phyloP scores from a whole-genome alignment of 2,113 vertebrate genomes.

The Saccopteryx leptura region DNA sequence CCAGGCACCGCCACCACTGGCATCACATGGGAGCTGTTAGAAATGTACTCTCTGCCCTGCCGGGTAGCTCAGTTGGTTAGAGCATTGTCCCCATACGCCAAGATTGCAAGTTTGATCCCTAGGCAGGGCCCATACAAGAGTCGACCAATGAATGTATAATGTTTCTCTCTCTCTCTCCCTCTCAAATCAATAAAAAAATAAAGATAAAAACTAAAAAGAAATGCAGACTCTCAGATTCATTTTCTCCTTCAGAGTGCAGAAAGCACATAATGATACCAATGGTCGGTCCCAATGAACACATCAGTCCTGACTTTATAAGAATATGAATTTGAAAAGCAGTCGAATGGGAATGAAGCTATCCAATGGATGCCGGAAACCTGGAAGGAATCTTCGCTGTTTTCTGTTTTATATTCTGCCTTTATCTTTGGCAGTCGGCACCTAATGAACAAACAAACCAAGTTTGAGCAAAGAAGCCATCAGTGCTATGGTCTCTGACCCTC shows the following conservation, averaged over 20 bases:
- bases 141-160: too few relatives aligned
- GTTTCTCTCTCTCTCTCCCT: too few relatives aligned
- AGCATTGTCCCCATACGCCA: too few relatives aligned
- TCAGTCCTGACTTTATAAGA: constrained; percentile 97
- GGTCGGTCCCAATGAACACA: constrained; percentile 92
- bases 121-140: too few relatives aligned
- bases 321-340: constrained; percentile 98
- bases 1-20: neutral
- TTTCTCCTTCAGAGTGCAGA: constrained; percentile 79
- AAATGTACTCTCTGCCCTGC: neutral
- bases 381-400: constrained; percentile 69
- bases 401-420: neutral
- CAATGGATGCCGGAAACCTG: constrained; percentile 99
- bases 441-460: neutral
- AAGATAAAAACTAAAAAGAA: too few relatives aligned
- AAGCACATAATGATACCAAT: constrained; percentile 76
- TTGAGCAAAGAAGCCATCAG: neutral
- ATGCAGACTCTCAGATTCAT: constrained; percentile 37
- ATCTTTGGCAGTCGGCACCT: neutral
- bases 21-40: neutral
- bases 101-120: too few relatives aligned
- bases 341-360: constrained; percentile 97
- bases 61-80: too few relatives aligned
- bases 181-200: too few relatives aligned
- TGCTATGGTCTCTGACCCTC: neutral